Conservation (phyloP, 2,888 invertebrate species). For the Rhodophaea formosa region DNA sequence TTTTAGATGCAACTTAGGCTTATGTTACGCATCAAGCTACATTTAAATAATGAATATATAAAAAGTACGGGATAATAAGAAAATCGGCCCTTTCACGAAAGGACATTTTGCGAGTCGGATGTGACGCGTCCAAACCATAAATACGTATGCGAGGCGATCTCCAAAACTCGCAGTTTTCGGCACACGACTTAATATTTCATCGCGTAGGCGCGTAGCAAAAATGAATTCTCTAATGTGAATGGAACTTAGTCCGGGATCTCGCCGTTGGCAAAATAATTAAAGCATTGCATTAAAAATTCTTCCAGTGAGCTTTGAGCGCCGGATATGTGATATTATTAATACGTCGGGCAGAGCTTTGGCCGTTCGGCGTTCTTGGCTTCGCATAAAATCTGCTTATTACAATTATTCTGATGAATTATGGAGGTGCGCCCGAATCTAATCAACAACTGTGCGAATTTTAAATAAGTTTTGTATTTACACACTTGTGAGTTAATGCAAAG, state of each 20-base stretch:
- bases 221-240: slow-evolving; percentile 80
- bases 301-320: slow-evolving; percentile 68
- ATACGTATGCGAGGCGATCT: slow-evolving; percentile 64
- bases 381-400: slow-evolving; percentile 45
- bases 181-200: slow-evolving; percentile 61
- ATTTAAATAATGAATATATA: no score
- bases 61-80: no score
- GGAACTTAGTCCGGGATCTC: slow-evolving; percentile 66
- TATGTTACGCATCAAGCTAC: no score
- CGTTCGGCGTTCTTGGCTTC: slow-evolving; percentile 44
- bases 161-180: slow-evolving; percentile 77
- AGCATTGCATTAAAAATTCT: slow-evolving; percentile 79
- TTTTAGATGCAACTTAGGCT: no score
- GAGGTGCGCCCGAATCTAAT: slow-evolving; percentile 17
- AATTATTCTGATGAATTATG: slow-evolving; percentile 33
- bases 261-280: slow-evolving; percentile 77
- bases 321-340: slow-evolving; percentile 81
- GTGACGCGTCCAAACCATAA: no score
- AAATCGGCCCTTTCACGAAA: no score
- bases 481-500: not conserved
- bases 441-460: slow-evolving; percentile 18
- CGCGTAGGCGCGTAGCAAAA: slow-evolving; percentile 62
- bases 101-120: no score
- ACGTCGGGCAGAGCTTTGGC: slow-evolving; percentile 46
- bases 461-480: slow-evolving; percentile 9